A percentile compares a stretch with the other conserved stretches of the same genome.
These are phyloP conservation scores for Drosophila glabriapex DNA, from an alignment of 2,888 invertebrate genomes.

Conservation along the genomic window DNA sequence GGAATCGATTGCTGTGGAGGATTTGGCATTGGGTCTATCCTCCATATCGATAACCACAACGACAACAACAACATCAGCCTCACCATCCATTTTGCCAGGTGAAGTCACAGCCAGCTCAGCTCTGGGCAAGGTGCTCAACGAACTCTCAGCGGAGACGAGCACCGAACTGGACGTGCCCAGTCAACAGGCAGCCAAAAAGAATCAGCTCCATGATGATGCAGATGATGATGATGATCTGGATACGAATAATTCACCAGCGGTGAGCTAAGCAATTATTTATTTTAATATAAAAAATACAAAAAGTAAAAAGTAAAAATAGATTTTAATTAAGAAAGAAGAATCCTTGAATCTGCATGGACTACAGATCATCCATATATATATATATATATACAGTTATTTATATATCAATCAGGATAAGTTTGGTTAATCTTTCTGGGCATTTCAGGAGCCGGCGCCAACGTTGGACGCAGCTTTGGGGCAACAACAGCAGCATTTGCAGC, in stretches of 20 bases:
- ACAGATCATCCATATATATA: too few species aligned
- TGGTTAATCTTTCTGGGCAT: background rate
- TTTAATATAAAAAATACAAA: too few species aligned
- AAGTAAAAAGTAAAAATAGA: too few species aligned
- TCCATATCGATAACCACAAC: constrained; percentile 81
- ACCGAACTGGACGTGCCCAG: constrained; percentile 64
- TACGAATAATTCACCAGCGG: constrained; percentile 17
- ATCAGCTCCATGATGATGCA: background rate
- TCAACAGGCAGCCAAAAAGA: constrained; percentile 28
- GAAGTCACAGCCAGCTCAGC: constrained; percentile 79
- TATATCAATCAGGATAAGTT: background rate
- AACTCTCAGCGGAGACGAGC: constrained; percentile 72
- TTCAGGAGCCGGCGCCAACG: constrained; percentile 25
- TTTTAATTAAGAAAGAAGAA: too few species aligned
- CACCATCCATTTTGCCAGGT: constrained; percentile 73
- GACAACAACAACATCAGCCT: constrained; percentile 48
- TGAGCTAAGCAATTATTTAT: constrained; percentile 2
- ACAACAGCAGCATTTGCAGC: background rate
- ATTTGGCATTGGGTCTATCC: constrained; percentile 83
- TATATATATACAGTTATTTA: background rate
- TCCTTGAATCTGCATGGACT: background rate
- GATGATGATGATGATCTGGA: background rate
- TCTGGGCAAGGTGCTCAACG: constrained; percentile 73
- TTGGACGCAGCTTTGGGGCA: constrained; percentile 5
- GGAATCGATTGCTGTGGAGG: constrained; percentile 65